Percentiles rank a stretch among this genome's conserved stretches.
These are phyloP conservation scores for Piscicola geometra DNA, from an alignment of 2,888 invertebrate species.

Conservation along the genomic window DNA sequence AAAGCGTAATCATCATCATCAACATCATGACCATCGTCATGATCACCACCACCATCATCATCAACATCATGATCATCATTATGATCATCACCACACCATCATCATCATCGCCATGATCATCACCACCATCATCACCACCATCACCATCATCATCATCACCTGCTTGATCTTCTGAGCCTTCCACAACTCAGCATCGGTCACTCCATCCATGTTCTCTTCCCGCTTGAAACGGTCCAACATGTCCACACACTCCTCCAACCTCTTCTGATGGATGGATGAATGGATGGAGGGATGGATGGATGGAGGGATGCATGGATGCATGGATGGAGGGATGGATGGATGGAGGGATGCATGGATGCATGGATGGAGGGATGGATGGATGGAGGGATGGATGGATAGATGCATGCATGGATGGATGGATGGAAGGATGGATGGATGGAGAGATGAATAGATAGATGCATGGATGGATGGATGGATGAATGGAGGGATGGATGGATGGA, in stretches of 20 bases:
- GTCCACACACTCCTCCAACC: slow-evolving; percentile 51
- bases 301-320: no score
- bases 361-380: no score
- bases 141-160: slow-evolving; percentile 46
- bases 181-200: slow-evolving; percentile 56
- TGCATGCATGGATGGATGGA: slow-evolving; percentile 12
- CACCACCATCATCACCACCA: background rate
- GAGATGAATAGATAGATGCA: background rate
- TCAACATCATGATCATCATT: slow-evolving; percentile 57
- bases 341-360: no score
- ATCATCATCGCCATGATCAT: slow-evolving; percentile 5
- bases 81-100: slow-evolving; percentile 42
- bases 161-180: slow-evolving; percentile 58
- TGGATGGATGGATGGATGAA: background rate
- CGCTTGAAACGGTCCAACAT: slow-evolving; percentile 54
- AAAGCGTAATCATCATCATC: slow-evolving; percentile 46
- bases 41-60: slow-evolving; percentile 45
- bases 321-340: no score
- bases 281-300: no score
- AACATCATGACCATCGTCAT: slow-evolving; percentile 56
- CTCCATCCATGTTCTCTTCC: slow-evolving; percentile 47
- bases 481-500: background rate
- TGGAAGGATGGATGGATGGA: background rate
- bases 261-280: no score
- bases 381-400: no score